Evolutionary conservation across 2,797 vertebrate genomes (phyloP), one percentile per base, ranked within the genome.

Genomic region (Pipistrellus pygmaeus): DNA sequence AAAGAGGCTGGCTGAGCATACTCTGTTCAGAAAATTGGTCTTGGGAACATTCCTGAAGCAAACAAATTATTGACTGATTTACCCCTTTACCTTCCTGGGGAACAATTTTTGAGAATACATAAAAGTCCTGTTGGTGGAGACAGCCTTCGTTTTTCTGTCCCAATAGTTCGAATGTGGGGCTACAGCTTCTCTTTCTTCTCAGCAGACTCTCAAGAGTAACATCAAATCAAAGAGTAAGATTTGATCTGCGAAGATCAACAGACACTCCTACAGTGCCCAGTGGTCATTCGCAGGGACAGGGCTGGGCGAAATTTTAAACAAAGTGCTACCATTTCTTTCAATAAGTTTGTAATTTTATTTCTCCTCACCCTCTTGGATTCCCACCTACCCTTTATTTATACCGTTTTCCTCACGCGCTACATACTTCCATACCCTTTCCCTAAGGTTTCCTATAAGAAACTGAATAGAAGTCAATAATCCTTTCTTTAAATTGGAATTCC

Each of bases 101-200:
- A 69, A 92, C 6, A 55, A 15, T 60, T 77, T 95, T 69, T 35
- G 7, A n/a, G 57, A 93, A 78, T 75, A 51, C 85, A 78, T 66
- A 57, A 85, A 82, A 57, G 64, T 86, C 2, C 66, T 12, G 25
- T 23, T 51, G 23, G 21, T 38, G 3, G 60, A 85, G 15, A 7
- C 38, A 87, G 8, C 2, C 12, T 69, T 55, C 11, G 3, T 75
- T 75, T 14, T 46, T 18, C 30, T 48, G 15, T 46, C 20, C 12
- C 60, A 25, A 90, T 10, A 15, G 53, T 11, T 80, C 85, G 75
- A 30, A 11, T 88, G 2, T 41, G 25, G 25, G 12, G 3, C 6
- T 62, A 1, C 14, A 55, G 3, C 15, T 46, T n/a, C n/a, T 75
- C 15, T 66, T 14, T 21, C 23, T 73, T 3, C 12, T 80, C n/a